phyloP scores from a whole-genome alignment of 2,113 vertebrate species.

The Rhynchomys soricoides region DNA sequence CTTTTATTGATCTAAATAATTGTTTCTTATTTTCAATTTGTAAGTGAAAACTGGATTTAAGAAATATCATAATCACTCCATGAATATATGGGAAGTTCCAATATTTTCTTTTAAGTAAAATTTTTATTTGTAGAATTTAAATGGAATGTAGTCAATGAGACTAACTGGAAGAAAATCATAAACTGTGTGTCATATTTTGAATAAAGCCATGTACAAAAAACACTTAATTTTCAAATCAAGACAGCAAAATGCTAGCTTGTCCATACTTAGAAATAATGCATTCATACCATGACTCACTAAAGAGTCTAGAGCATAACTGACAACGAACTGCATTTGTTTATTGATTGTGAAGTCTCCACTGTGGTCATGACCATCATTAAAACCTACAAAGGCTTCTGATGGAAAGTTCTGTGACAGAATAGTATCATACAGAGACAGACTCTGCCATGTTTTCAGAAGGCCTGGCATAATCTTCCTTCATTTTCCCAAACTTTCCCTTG shows the following conservation, averaged over 20 bases:
- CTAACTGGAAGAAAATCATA: neutral
- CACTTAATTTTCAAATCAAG: neutral
- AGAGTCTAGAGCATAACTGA: neutral
- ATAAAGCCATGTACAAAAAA: neutral
- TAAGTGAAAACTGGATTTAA: neutral
- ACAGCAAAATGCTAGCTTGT: neutral
- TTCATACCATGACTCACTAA: neutral
- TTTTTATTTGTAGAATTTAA: constrained; percentile 32
- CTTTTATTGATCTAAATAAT: neutral
- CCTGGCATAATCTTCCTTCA: neutral
- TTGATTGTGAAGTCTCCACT: neutral
- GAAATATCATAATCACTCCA: neutral
- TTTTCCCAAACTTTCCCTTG: neutral
- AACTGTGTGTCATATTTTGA: neutral
- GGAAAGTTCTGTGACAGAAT: neutral
- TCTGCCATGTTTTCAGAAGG: neutral
- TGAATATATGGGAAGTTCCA: neutral
- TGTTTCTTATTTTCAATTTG: constrained; percentile 17
- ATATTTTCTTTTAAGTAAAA: constrained; percentile 10
- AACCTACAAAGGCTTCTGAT: neutral
- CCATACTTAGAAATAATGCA: neutral
- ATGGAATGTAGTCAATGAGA: neutral
- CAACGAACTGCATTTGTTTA: neutral
- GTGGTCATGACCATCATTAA: neutral
- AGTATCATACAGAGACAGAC: neutral